Base-by-base conservation (phyloP, 2,888 invertebrate genomes). In the Chymomyza caudatula region DNA sequence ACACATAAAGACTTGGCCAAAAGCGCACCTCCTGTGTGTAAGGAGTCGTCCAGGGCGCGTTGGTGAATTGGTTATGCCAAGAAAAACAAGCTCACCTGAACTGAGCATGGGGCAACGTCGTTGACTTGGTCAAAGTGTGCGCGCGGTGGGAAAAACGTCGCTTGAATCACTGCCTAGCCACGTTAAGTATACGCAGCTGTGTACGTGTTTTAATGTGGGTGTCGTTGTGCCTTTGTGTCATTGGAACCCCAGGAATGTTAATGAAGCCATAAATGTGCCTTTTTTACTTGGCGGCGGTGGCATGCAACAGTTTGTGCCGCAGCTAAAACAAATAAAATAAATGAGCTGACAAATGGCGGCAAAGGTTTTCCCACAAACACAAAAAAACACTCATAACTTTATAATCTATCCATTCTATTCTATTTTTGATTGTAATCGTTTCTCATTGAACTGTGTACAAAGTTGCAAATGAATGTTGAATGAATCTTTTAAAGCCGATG, bases 201-300 rank as follows among this genome's bases (percentile, higher is more conserved):
- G 11, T 8, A 3, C 2, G 2, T 37, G 5, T 37, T 37, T 2
- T 37, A 37, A 37, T 37, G 29, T 1, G 29, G 11, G 29, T 37
- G 11, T 19, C 13, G 3, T 8, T 8, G 37, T n/a, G 25, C 19
- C 11, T n/a, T 56, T 20, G 61, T 52, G 71, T 71, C 69, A 68
- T 58, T 67, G 85, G 84, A 79, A 63, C 79, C 76, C 54, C 55
- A 62, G 67, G 69, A 79, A 82, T 82, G 82, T 76, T 74, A 82
- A 85, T 85, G 82, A 82, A 82, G 82, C 85, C 82, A 74, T 84
- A 82, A 84, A 76, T 76, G 69, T n/a, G n/a, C n/a, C n/a, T n/a
- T n/a, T n/a, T n/a, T n/a, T n/a, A n/a, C n/a, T n/a, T n/a, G n/a
- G n/a, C n/a, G n/a, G n/a, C n/a, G n/a, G n/a, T 51, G 51, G 69